Percentiles rank a stretch among this genome's conserved stretches.
Evolutionary conservation across 2,888 invertebrate species (phyloP).

Genomic region (Eilema sororculum): DNA sequence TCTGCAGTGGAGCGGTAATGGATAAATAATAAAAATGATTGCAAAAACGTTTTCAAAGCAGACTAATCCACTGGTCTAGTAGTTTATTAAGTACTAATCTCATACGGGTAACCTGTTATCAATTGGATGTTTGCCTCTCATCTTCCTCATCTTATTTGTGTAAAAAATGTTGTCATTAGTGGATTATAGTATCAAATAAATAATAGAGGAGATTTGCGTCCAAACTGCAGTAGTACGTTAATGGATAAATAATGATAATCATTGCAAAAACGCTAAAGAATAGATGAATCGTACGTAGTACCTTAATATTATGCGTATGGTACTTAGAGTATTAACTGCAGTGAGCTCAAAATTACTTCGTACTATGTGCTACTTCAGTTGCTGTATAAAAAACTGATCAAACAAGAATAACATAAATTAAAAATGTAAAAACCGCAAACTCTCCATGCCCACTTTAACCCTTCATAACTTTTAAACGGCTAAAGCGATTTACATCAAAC

Average conservation of each 20-base stretch:
- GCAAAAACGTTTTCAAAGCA: conserved; percentile 1
- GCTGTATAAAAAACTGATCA: neutral
- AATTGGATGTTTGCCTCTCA: too few relatives aligned
- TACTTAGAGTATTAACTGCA: neutral
- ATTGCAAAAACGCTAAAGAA: conserved; percentile 5
- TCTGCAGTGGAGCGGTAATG: neutral
- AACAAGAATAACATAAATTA: too few relatives aligned
- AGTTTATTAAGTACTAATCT: neutral
- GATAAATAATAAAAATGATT: neutral
- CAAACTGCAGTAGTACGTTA: neutral
- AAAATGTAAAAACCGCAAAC: too few relatives aligned
- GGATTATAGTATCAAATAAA: neutral
- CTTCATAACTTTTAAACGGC: too few relatives aligned
- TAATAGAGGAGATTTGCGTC: neutral
- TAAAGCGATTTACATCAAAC: too few relatives aligned
- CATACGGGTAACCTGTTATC: neutral
- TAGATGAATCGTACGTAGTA: neutral
- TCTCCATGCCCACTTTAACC: too few relatives aligned
- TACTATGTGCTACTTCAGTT: neutral
- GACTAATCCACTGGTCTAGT: neutral
- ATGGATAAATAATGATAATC: conserved; percentile 4
- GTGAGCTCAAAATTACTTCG: neutral
- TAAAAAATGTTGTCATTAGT: neutral
- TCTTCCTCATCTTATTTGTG: neutral
- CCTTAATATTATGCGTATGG: conserved; percentile 18